These are phyloP conservation scores for Lacerta viridis DNA, from an alignment of 2,797 vertebrate species.

Conservation along the genomic window DNA sequence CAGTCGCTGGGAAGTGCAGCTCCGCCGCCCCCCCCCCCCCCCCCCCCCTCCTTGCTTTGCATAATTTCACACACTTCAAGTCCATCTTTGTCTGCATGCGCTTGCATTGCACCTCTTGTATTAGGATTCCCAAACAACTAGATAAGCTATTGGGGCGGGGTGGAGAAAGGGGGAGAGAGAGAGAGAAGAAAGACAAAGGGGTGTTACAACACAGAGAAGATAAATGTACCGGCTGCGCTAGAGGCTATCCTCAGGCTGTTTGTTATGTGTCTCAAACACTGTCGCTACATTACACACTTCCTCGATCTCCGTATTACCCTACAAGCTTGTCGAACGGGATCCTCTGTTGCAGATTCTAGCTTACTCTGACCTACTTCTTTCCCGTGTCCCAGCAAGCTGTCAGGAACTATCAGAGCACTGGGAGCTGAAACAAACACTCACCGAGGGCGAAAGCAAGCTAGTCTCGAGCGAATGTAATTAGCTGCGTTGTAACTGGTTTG, in stretches of 20 bases:
- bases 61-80: constrained; percentile 8
- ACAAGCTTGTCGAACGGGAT: constrained; percentile 78
- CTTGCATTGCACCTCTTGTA: constrained; percentile 40
- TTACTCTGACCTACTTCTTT: constrained; percentile 81
- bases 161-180: background rate
- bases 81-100: constrained; percentile 41
- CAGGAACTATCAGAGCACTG: constrained; percentile 77
- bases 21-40: background rate
- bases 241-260: constrained; percentile 77
- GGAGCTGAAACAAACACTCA: constrained; percentile 81
- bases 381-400: constrained; percentile 79
- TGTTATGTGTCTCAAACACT: constrained; percentile 77
- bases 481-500: constrained; percentile 77
- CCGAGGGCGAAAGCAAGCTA: constrained; percentile 75
- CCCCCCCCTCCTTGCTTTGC: constrained; percentile 41
- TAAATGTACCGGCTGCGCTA: constrained; percentile 72
- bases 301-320: constrained; percentile 73
- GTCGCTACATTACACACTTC: constrained; percentile 75
- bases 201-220: constrained; percentile 71
- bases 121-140: constrained; percentile 57
- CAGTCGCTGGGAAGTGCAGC: background rate
- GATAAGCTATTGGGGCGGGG: constrained; percentile 42
- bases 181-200: constrained; percentile 35
- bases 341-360: constrained; percentile 76
- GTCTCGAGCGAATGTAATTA: constrained; percentile 77